Evolutionary conservation across 92 coral and sea anemone genomes (phyloP), one percentile per base, ranked within the genome.

Genomic region (Porites divaricata): DNA sequence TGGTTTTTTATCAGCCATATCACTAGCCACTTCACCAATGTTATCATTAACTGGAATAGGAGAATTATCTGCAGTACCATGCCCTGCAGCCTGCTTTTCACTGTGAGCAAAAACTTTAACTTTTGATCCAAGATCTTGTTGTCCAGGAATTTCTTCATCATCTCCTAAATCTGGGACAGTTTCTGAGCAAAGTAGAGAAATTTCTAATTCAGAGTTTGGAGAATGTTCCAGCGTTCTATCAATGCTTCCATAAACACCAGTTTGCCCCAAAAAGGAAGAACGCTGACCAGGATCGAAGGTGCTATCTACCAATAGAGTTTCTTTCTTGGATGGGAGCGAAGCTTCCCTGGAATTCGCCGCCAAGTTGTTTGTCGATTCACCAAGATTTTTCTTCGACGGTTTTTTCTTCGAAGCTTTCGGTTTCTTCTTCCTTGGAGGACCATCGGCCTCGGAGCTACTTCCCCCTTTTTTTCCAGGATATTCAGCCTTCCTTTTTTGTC

Each of bases 401-500:
- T 69, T 80, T 70, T 79, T 79, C 84, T 69, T 80, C 22, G 63
- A 1, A 50, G 63, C 8, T 8, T 25, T 9, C 26, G 51, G 41
- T 82, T 73, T 82, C 63, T 82, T 82, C 86, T 82, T 72, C n/a
- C 25, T 73, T 61, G 62, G 72, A 7, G 86, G 86, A 21, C 26
- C 57, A 8, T 11, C 7, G 50, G 24, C 45, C n/a, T 53, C 86
- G n/a, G 26, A 45, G 8, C 15, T 48, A 59, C 16, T 66, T 64
- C 49, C 72, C 9, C 9, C 50, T 13, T 6, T 61, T 23, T 62
- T 49, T 5, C 1, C 20, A 21, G 16, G 0, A 21, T n/a, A 51
- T n/a, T 58, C 79, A 0, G 79, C 63, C 73, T 82, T 82, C 63
- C 93, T 90, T 35, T 91, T 94, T 53, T 62, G 86, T 1, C 95